Conservation (phyloP, 2,888 invertebrate genomes). For the Timema cristinae region DNA sequence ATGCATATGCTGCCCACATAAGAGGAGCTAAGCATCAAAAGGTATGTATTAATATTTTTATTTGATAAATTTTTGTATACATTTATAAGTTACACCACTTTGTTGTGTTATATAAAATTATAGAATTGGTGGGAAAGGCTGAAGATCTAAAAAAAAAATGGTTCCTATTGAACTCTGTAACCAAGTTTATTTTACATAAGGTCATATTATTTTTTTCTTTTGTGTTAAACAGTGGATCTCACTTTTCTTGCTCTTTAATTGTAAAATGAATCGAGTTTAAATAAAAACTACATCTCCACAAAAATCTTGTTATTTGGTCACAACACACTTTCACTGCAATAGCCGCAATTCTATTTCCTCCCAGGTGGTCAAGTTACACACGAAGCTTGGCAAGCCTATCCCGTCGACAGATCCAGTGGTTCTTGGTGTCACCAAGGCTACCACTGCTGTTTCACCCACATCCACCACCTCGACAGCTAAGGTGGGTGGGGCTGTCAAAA, state of each 20-base stretch:
- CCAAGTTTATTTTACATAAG: too few relatives aligned
- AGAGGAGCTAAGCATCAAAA: slow-evolving; percentile 98
- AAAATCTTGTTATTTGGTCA: background rate
- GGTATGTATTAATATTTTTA: slow-evolving; percentile 48
- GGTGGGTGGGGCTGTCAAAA: slow-evolving; percentile 39
- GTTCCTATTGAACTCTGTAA: too few relatives aligned
- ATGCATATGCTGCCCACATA: slow-evolving; percentile 97
- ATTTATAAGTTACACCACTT: too few relatives aligned
- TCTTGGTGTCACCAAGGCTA: slow-evolving; percentile 45
- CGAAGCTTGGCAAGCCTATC: slow-evolving; percentile 95
- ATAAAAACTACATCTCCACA: too few relatives aligned
- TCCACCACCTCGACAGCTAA: slow-evolving; percentile 36
- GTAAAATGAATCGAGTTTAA: too few relatives aligned
- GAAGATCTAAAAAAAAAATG: too few relatives aligned
- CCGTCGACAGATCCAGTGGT: slow-evolving; percentile 94
- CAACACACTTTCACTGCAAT: background rate
- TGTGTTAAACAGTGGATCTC: too few relatives aligned
- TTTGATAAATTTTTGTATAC: background rate
- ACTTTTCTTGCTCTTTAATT: too few relatives aligned
- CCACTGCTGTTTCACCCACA: slow-evolving; percentile 31
- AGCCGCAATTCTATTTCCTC: slow-evolving; percentile 21
- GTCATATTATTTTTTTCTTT: too few relatives aligned
- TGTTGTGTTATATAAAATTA: too few relatives aligned
- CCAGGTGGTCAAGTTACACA: slow-evolving; percentile 82
- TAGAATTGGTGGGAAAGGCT: too few relatives aligned